Conservation (phyloP, 2,888 invertebrate genomes). For the Gerris lacustris region DNA sequence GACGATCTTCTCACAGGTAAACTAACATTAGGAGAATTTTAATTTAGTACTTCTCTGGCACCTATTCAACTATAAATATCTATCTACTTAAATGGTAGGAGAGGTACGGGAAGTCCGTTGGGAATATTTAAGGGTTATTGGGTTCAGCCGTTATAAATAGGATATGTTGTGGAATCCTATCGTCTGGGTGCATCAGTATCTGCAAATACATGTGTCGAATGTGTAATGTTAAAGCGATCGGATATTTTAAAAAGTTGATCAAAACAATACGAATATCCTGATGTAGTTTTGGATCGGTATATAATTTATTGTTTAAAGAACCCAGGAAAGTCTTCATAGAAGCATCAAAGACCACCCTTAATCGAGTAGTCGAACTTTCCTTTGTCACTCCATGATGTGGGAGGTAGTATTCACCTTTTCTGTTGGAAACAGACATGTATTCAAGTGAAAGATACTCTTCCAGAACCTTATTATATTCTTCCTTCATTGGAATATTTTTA, state of each 20-base stretch:
- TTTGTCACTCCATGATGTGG: conserved; percentile 12
- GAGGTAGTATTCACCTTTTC: conserved; percentile 8
- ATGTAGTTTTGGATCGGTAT: conserved; percentile 14
- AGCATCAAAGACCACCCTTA: conserved; percentile 13
- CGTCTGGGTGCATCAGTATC: neutral
- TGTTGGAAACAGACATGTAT: neutral
- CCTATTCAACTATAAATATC: no score
- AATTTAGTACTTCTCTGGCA: no score
- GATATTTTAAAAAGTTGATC: conserved; percentile 8
- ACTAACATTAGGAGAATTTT: no score
- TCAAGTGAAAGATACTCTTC: neutral
- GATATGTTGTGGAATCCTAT: neutral
- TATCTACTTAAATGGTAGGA: no score
- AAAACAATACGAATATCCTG: conserved; percentile 12
- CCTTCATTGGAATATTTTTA: neutral
- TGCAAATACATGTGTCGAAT: conserved; percentile 8
- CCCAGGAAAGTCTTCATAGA: conserved; percentile 7
- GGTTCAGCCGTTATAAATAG: neutral
- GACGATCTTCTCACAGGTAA: no score
- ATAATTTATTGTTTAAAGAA: conserved; percentile 11
- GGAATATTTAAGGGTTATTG: no score
- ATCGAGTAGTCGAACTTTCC: conserved; percentile 8
- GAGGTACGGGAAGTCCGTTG: no score
- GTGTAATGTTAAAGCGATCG: conserved; percentile 15
- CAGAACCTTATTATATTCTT: neutral